Evolutionary conservation across 2,113 vertebrate genomes (phyloP).

Genomic region (Hippoglossus stenolepis): DNA sequence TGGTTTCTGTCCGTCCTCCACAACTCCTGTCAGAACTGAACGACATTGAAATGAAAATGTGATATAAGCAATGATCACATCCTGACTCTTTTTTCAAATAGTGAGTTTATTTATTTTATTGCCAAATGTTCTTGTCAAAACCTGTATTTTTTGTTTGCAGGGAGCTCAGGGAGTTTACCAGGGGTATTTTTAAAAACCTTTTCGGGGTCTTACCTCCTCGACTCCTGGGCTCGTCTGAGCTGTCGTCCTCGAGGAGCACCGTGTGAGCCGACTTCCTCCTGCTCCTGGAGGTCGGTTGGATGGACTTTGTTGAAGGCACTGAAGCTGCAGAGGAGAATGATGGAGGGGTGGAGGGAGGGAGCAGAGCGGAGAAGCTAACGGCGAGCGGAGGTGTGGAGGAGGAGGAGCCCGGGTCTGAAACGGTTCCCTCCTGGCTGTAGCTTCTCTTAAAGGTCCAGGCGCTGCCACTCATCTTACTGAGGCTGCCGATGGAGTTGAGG

Average conservation of each 20-base stretch:
- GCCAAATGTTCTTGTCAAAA: too few relatives aligned
- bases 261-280: conserved; percentile 88
- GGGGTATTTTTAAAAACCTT: too few relatives aligned
- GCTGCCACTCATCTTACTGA: conserved; percentile 89
- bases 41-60: neutral
- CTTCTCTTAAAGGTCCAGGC: conserved; percentile 84
- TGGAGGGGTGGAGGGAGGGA: conserved; percentile 72
- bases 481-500: conserved; percentile 93
- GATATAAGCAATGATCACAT: neutral
- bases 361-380: conserved; percentile 45
- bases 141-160: too few relatives aligned
- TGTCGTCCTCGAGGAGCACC: conserved; percentile 88
- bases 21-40: conserved; percentile 28
- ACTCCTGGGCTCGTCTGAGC: conserved; percentile 75
- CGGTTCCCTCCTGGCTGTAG: conserved; percentile 64
- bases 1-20: conserved; percentile 57
- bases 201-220: conserved; percentile 47
- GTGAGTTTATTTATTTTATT: too few relatives aligned
- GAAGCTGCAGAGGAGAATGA: conserved; percentile 4
- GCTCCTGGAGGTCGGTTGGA: conserved; percentile 80
- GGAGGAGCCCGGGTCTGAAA: conserved; percentile 61
- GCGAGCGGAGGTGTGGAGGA: conserved; percentile 53
- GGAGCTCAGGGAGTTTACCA: too few relatives aligned
- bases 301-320: conserved; percentile 33
- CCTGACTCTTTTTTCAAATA: too few relatives aligned